These are phyloP conservation scores for Muntiacus reevesi DNA, from an alignment of 2,113 vertebrate species.

Conservation along the genomic window DNA sequence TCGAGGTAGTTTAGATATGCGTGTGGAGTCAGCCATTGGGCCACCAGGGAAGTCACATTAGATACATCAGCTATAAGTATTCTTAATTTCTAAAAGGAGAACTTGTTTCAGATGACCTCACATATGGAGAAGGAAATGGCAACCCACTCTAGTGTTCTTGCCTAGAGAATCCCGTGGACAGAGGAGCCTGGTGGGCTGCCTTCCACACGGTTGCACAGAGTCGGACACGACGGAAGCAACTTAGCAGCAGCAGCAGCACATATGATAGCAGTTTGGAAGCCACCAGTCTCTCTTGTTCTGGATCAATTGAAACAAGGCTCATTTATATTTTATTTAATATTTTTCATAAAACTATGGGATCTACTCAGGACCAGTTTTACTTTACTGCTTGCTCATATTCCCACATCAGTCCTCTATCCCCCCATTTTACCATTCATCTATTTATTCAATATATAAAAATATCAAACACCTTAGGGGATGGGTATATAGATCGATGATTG, in stretches of 20 bases:
- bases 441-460: constrained; percentile 6
- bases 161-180: not conserved
- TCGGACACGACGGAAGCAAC: accelerated
- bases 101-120: not conserved
- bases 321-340: not conserved
- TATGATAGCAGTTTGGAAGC: not conserved
- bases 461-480: not conserved
- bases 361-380: not conserved
- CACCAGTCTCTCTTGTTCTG: not conserved
- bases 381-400: not conserved
- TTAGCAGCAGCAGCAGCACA: not conserved
- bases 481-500: not conserved
- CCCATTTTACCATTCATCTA: not conserved
- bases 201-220: not conserved
- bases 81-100: not conserved
- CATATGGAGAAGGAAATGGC: not conserved
- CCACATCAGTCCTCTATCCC: not conserved
- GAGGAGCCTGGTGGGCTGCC: not conserved
- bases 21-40: not conserved
- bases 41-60: not conserved
- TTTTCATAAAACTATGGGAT: not conserved
- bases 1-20: not conserved
- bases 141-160: not conserved
- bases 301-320: not conserved
- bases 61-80: not conserved